phyloP scores from a whole-genome alignment of 2,113 vertebrate species.

The Platichthys flesus region DNA sequence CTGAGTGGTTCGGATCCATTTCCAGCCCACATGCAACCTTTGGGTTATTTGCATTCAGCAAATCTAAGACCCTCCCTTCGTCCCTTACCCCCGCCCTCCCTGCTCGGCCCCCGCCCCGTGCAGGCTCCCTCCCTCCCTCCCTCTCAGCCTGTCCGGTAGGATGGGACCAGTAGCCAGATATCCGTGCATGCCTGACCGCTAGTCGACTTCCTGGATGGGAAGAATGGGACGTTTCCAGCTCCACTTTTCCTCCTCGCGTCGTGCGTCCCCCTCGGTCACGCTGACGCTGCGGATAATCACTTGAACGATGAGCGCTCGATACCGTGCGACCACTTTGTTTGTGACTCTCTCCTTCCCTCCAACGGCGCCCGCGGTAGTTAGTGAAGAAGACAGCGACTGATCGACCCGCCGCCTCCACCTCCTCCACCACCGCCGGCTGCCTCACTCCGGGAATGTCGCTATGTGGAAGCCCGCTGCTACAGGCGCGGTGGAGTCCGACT shows the following conservation, averaged over 20 bases:
- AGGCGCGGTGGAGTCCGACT: constrained; percentile 71
- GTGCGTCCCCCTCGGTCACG: constrained; percentile 72
- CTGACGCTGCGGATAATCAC: constrained; percentile 78
- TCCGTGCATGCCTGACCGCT: constrained; percentile 74
- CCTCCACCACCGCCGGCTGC: background rate
- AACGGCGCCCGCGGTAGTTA: constrained; percentile 51
- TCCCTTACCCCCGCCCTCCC: constrained; percentile 49
- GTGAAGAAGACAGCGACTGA: constrained; percentile 62
- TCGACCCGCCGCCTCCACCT: constrained; percentile 37
- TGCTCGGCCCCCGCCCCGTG: constrained; percentile 70
- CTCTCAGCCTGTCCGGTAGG: constrained; percentile 66
- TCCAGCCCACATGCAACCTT: constrained; percentile 19
- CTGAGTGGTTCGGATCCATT: too few species aligned
- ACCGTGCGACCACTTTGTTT: constrained; percentile 56
- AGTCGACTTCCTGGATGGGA: constrained; percentile 92
- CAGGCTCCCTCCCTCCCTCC: constrained; percentile 7
- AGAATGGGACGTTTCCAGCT: constrained; percentile 87
- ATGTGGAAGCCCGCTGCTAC: constrained; percentile 71
- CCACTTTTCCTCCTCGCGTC: constrained; percentile 64
- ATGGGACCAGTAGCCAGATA: constrained; percentile 71
- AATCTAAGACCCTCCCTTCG: constrained; percentile 63
- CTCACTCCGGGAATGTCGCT: constrained; percentile 80
- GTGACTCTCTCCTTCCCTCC: too few species aligned
- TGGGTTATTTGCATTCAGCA: constrained; percentile 67
- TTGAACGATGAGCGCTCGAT: constrained; percentile 78